Percentiles rank a stretch among this genome's conserved stretches.
These are phyloP conservation scores for Holothuria scabra DNA, from an alignment of 53 echinoderm and acorn worm species.

Conservation along the genomic window DNA sequence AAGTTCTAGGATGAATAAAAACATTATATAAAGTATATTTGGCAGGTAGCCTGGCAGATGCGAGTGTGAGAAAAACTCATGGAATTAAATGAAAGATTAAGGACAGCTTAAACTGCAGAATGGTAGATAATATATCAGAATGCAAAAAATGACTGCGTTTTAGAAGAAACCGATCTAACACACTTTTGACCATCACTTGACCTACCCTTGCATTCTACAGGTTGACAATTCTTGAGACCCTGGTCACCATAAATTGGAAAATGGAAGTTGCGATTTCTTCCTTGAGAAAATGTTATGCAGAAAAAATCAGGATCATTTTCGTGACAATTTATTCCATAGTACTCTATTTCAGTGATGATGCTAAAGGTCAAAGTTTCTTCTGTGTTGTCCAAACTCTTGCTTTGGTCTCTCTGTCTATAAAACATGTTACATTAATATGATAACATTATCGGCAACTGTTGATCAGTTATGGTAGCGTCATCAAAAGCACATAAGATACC, in stretches of 20 bases:
- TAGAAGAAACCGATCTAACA: too few relatives aligned
- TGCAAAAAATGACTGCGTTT: too few relatives aligned
- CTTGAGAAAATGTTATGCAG: constrained; percentile 21
- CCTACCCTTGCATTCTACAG: constrained; percentile 38
- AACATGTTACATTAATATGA: neutral
- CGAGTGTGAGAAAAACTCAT: too few relatives aligned
- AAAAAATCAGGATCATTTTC: constrained; percentile 15
- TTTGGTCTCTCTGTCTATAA: constrained; percentile 13
- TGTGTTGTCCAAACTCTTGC: constrained; percentile 43
- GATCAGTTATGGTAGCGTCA: too few relatives aligned
- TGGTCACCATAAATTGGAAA: constrained; percentile 29
- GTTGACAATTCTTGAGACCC: constrained; percentile 29
- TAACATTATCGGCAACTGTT: neutral
- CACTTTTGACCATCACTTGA: neutral
- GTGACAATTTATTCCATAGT: constrained; percentile 35
- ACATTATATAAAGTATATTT: too few relatives aligned
- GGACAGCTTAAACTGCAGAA: too few relatives aligned
- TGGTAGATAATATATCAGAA: too few relatives aligned
- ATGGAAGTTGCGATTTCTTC: constrained; percentile 20
- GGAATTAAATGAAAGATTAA: too few relatives aligned
- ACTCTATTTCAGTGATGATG: constrained; percentile 20
- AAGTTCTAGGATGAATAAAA: too few relatives aligned
- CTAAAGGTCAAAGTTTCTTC: constrained; percentile 16
- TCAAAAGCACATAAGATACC: too few relatives aligned
- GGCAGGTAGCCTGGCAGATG: too few relatives aligned